Base-by-base conservation (phyloP, 1,140 invertebrate species). In the Anagrus nilaparvatae region DNA sequence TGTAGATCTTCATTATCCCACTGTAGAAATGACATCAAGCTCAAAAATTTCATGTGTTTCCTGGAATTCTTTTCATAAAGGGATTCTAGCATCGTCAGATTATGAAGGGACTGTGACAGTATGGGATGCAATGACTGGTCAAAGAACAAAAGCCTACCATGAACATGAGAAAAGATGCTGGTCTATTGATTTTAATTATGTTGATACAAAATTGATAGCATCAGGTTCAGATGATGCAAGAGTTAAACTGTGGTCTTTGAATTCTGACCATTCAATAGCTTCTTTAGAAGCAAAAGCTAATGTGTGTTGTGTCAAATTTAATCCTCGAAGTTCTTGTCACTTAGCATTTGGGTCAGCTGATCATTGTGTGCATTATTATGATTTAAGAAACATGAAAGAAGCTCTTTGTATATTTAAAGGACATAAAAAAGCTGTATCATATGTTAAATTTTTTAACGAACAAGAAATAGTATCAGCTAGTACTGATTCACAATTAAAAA, bases 241-340 rank as follows among this genome's bases (percentile, higher is more conserved):
- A 60, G 91, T 97, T 2, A 96, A 96, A 68, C 69, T 97, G 3
- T 97, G 93, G 88, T 84, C 88, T 9, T 72, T 91, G 1, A 89
- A 89, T 60, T 75, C 76, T 10, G 87, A 93, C 43, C 80, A 89
- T 55, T 95, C 90, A 1, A 78, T 95, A 7, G 82, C 86, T 3
- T 86, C 81, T 13, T 62, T 95, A 6, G 87, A 93, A 63, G 87
- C 87, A 2, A 89, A 90, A 66, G 89, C 88, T 2, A 94, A 97
- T 70, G 90, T 97, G 19, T 97, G 93, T 65, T 96, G 91, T 69
- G 93, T 97, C 2, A 87, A 94, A 60, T 97, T 97, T 67, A 95
- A 92, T 69, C 93, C 93, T 5, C 72, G 79, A 32, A 90, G 82
- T 47, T 81, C 87, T 1, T 81, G 74, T 51, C 84, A 95, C 59